Conservation (phyloP, 1,140 invertebrate genomes). For the Nasonia giraulti region DNA sequence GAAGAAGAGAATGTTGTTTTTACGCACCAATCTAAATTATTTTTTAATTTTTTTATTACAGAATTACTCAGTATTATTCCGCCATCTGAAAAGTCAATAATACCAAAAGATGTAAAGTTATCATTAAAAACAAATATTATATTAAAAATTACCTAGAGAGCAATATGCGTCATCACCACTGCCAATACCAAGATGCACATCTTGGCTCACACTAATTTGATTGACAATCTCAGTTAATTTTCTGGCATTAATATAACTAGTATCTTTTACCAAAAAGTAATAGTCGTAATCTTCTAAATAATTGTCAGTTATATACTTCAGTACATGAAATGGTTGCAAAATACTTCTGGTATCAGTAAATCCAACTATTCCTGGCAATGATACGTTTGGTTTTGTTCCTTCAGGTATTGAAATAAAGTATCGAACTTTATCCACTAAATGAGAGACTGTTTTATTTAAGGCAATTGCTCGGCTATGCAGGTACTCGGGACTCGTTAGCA, state of each 20-base stretch:
- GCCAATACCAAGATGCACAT: constrained; percentile 84
- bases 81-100: constrained; percentile 74
- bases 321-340: constrained; percentile 86
- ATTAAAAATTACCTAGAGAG: constrained; percentile 75
- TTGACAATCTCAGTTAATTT: constrained; percentile 81
- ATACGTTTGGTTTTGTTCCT: constrained; percentile 80
- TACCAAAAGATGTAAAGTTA: neutral
- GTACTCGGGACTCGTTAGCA: constrained; percentile 84
- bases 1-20: constrained; percentile 86
- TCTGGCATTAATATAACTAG: constrained; percentile 85
- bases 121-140: constrained; percentile 14
- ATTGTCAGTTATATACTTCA: constrained; percentile 93
- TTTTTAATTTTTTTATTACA: constrained; percentile 82
- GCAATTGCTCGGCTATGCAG: constrained; percentile 83
- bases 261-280: constrained; percentile 90
- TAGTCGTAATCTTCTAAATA: constrained; percentile 92
- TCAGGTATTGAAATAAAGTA: constrained; percentile 84
- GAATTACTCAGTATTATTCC: constrained; percentile 87
- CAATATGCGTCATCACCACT: constrained; percentile 76
- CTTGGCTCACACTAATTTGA: constrained; percentile 86
- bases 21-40: constrained; percentile 89
- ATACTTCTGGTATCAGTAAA: constrained; percentile 86
- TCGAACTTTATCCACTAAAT: constrained; percentile 85
- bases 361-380: constrained; percentile 84
- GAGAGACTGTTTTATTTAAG: constrained; percentile 86